Base-by-base conservation (phyloP, 2,113 vertebrate genomes). In the Nothoprocta perdicaria region DNA sequence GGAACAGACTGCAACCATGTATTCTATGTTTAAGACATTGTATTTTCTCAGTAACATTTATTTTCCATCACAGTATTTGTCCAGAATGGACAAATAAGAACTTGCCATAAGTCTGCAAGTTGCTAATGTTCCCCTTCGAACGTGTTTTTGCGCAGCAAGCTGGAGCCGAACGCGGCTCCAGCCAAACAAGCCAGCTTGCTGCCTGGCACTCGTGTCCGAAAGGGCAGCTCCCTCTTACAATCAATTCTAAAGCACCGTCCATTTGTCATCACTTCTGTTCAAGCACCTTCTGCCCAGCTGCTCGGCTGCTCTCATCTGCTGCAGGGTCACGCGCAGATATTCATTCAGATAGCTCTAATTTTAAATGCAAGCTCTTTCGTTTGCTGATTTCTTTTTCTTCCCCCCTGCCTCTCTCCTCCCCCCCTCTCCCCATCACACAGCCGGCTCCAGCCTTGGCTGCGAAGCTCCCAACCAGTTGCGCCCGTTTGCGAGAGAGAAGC, bases 351-450 rank as follows among this genome's bases (percentile, higher is more conserved):
- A 96, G 95, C 63, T 68, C 80, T 81, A 33, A 88, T 90, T 71
- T 74, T 58, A 86, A 94, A 90, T 52, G 71, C 68, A 79, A 86
- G 91, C 46, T 45, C 76, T 88, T 86, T 68, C 89, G 72, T 95
- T 93, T 82, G 77, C 81, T 92, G 77, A 80, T 80, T 95, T 94
- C 83, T 91, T 76, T 92, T 78, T 71, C 75, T 93, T 74, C 66
- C 77, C 66, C 66, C 65, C 84, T 69, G 2, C n/a, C n/a, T 50
- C 91, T 80, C 93, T 83, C 94, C 79, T 90, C 82, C 86, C 46
- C 58, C 90, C 77, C 23, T 93, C 77, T 96, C 84, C 74, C 65
- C 95, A 31, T 85, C 96, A 94, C 93, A 96, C 96, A 98, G 97
- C 79, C 71, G 48, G 89, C 96, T 92, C 84, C 96, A 96, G 92